These are phyloP conservation scores for Papilio polytes DNA, from an alignment of 1,140 invertebrate genomes.

Conservation along the genomic window DNA sequence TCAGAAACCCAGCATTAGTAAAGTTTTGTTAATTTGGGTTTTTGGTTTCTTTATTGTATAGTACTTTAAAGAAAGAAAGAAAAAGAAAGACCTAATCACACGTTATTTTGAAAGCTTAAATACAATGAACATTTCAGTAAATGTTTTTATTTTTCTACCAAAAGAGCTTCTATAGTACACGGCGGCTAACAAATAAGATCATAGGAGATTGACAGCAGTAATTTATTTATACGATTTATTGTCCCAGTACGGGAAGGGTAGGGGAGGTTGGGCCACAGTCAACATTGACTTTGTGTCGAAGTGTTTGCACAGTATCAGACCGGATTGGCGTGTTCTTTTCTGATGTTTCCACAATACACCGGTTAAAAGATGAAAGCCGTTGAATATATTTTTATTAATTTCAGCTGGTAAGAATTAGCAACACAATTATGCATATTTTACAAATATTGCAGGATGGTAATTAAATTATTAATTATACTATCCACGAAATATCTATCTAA, in stretches of 20 bases:
- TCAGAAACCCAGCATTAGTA: too few species aligned
- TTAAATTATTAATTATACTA: too few species aligned
- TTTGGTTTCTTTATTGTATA: too few species aligned
- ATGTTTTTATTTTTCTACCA: constrained; percentile 16
- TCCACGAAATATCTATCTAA: too few species aligned
- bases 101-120: not conserved
- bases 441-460: not conserved
- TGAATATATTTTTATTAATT: constrained; percentile 18
- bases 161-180: not conserved
- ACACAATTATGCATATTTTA: not conserved
- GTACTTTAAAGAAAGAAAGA: too few species aligned
- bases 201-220: constrained; percentile 74
- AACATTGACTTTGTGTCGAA: constrained; percentile 79
- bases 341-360: constrained; percentile 52
- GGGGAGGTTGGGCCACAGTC: constrained; percentile 61
- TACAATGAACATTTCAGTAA: not conserved
- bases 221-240: constrained; percentile 81
- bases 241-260: constrained; percentile 50
- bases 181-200: constrained; percentile 62
- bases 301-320: constrained; percentile 72
- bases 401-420: not conserved
- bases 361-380: constrained; percentile 31
- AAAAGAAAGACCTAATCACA: not conserved
- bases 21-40: too few species aligned
- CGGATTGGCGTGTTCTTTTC: constrained; percentile 57